Percentiles rank a stretch among this genome's conserved stretches.
These are phyloP conservation scores for Oncorhynchus gorbuscha DNA, from an alignment of 2,113 vertebrate genomes.

Conservation along the genomic window DNA sequence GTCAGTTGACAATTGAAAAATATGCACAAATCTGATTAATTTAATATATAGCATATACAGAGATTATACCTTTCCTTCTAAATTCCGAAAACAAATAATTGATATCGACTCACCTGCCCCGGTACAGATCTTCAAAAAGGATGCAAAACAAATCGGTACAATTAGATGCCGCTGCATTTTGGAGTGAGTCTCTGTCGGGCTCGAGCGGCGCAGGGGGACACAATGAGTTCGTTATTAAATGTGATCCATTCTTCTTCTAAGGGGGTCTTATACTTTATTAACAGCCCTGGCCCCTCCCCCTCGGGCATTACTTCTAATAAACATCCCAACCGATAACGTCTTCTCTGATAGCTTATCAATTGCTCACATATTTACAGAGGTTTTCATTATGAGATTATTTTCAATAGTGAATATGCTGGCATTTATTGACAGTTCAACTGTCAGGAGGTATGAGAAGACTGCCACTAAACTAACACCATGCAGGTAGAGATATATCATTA, in stretches of 20 bases:
- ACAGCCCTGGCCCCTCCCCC: slow-evolving; percentile 62
- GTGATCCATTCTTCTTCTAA: slow-evolving; percentile 67
- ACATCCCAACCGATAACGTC: slow-evolving; percentile 34
- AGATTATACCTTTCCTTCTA: not conserved
- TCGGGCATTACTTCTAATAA: slow-evolving; percentile 50
- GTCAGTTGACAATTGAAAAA: not conserved
- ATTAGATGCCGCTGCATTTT: slow-evolving; percentile 65
- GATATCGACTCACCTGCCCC: slow-evolving; percentile 59
- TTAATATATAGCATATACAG: not conserved
- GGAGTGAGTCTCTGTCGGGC: slow-evolving; percentile 30
- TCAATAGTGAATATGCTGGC: not conserved
- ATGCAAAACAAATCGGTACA: slow-evolving; percentile 47
- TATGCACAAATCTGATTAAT: not conserved
- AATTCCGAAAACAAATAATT: not conserved
- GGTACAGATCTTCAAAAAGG: slow-evolving; percentile 45
- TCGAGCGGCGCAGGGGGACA: slow-evolving; percentile 28
- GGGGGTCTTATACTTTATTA: slow-evolving; percentile 64
- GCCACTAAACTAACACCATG: too few relatives aligned
- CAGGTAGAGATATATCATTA: not conserved
- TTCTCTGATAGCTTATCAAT: not conserved
- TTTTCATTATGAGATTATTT: not conserved
- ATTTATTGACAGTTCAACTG: not conserved
- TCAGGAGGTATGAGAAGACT: not conserved
- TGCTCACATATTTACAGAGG: not conserved
- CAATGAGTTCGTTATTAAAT: slow-evolving; percentile 41